These are phyloP conservation scores for Ramphastos sulfuratus DNA, from an alignment of 2,113 vertebrate species.

Conservation along the genomic window DNA sequence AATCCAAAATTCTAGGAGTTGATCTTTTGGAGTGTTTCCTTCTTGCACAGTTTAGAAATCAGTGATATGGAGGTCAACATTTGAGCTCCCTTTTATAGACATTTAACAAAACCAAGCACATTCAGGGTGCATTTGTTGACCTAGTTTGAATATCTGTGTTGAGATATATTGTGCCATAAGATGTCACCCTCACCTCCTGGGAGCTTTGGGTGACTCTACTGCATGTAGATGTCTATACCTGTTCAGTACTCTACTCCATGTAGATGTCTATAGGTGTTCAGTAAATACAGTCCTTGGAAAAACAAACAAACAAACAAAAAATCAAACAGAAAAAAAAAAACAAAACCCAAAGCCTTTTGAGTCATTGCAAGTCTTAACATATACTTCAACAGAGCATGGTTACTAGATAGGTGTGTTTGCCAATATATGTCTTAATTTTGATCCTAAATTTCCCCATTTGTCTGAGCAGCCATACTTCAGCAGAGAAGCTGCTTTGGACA, in stretches of 20 bases:
- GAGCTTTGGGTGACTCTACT: neutral
- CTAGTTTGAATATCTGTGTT: neutral
- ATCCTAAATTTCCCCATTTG: neutral
- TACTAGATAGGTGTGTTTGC: neutral
- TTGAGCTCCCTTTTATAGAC: neutral
- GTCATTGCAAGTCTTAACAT: neutral
- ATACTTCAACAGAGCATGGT: neutral
- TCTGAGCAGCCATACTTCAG: neutral
- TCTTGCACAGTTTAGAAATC: neutral
- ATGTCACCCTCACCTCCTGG: neutral
- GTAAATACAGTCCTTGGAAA: neutral
- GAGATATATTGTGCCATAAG: neutral
- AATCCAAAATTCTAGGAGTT: neutral
- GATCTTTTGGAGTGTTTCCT: neutral
- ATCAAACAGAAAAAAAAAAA: too few species aligned
- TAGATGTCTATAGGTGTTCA: neutral
- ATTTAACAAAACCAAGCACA: neutral
- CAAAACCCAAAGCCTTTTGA: neutral
- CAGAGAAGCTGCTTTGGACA: neutral
- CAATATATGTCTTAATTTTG: neutral
- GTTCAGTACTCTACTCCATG: neutral
- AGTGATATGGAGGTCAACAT: accelerated
- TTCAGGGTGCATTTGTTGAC: neutral
- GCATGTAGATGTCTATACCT: neutral
- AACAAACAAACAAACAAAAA: neutral